Conservation (phyloP, 2,113 vertebrate species). For the Ornithorhynchus anatinus region DNA sequence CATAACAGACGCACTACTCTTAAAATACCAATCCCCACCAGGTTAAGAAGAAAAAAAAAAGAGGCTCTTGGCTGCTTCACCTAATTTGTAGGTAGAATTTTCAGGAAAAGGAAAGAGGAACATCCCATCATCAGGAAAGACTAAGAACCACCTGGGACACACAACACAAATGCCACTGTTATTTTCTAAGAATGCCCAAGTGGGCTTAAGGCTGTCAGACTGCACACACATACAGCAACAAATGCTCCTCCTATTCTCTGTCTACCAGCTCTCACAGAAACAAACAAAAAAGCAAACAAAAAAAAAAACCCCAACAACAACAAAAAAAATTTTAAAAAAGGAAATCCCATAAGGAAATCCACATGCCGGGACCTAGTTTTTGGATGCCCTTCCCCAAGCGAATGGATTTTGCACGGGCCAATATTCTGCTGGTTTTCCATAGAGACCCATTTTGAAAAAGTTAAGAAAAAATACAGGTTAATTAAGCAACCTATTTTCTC, state of each 20-base stretch:
- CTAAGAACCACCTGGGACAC: slow-evolving; percentile 11
- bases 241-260: slow-evolving; percentile 39
- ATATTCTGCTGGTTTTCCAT: slow-evolving; percentile 73
- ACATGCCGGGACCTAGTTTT: slow-evolving; percentile 35
- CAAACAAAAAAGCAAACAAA: not conserved
- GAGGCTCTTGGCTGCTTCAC: slow-evolving; percentile 17
- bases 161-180: not conserved
- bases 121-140: slow-evolving; percentile 27
- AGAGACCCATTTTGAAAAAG: slow-evolving; percentile 67
- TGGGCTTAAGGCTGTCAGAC: slow-evolving; percentile 63
- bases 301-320: not conserved
- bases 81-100: not conserved
- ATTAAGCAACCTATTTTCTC: slow-evolving; percentile 67
- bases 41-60: slow-evolving; percentile 23
- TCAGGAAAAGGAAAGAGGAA: slow-evolving; percentile 33
- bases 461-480: slow-evolving; percentile 73
- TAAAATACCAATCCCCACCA: slow-evolving; percentile 17
- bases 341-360: slow-evolving; percentile 33
- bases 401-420: slow-evolving; percentile 59
- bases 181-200: slow-evolving; percentile 37
- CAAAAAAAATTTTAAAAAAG: not conserved
- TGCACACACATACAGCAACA: slow-evolving; percentile 41
- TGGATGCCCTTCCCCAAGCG: slow-evolving; percentile 42
- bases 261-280: slow-evolving; percentile 26
- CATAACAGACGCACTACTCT: slow-evolving; percentile 5